Base-by-base conservation (phyloP, 2,797 vertebrate genomes). In the Ambastaia sidthimunki region DNA sequence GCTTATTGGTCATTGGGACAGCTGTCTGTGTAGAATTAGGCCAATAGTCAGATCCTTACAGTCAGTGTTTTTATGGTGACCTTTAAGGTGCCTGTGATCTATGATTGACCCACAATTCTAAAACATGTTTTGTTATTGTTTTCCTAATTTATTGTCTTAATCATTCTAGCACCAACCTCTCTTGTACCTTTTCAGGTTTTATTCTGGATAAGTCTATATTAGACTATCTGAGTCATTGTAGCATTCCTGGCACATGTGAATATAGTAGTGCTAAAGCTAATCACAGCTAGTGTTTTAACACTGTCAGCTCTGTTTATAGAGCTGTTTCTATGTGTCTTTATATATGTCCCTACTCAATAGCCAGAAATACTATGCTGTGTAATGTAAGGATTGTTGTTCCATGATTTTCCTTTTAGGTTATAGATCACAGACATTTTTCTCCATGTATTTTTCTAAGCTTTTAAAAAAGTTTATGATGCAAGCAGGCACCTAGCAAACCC, bases 221-320 rank as follows among this genome's bases (percentile, higher is more conserved):
- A n/a, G n/a, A n/a, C n/a, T 34, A 71, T 28, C 37, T 72, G 50
- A 37, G 31, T 52, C 21, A 25, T 52, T 66, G 19, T 57, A 41
- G 31, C 37, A 31, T 66, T 54, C 34, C 23, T 76, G 47, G 13
- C 66, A 47, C 73, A 44, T 63, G 48, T 71, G 54, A 55, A 59
- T 52, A 34, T 59, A 50, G 54, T 55, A 65, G 16, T 60, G 31
- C 37, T 70, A 37, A 76, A 72, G 71, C 71, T 48, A 55, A 75
- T 79, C 78, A 41, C 37, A 71, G 34, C 23, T 31, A 62, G 67
- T 75, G 82, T 52, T 68, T 66, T 71, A 50, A 41, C 59, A 50
- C 59, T 47, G 71, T 50, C 71, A 47, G 50, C 59, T 79, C 76
- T 48, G 48, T 65, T 80, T 71, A 71, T 50, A 28, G n/a, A 55